These are phyloP conservation scores for Tribolium freemani DNA, from an alignment of 2,888 invertebrate genomes.

Conservation along the genomic window DNA sequence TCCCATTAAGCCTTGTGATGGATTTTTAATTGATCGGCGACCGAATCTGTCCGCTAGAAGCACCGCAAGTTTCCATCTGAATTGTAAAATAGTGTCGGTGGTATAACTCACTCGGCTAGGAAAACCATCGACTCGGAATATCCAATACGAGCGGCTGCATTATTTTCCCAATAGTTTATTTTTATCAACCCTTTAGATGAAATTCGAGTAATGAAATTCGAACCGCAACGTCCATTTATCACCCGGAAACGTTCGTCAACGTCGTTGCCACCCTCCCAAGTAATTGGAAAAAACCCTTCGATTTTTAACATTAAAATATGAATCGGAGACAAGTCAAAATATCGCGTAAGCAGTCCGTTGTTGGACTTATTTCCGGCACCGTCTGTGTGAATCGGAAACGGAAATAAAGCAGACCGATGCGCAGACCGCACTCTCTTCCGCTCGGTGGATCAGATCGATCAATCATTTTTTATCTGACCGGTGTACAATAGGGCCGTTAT, in stretches of 20 bases:
- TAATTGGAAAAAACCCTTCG: neutral
- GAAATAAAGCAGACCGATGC: conserved; percentile 43
- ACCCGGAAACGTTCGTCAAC: conserved; percentile 35
- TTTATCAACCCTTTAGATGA: conserved; percentile 39
- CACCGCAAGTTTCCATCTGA: conserved; percentile 39
- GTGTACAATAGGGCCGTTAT: neutral
- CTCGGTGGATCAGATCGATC: conserved; percentile 38
- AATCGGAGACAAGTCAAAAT: neutral
- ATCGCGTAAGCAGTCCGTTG: conserved; percentile 29
- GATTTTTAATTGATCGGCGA: conserved; percentile 27
- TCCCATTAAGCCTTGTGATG: conserved; percentile 24
- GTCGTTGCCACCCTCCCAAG: conserved; percentile 6
- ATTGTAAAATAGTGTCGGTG: conserved; percentile 49
- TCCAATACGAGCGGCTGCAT: conserved; percentile 43
- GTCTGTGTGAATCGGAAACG: conserved; percentile 43
- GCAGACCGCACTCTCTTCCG: conserved; percentile 40
- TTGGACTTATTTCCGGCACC: conserved; percentile 39
- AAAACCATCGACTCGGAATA: conserved; percentile 45
- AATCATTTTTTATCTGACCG: conserved; percentile 39
- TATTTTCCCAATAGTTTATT: conserved; percentile 42
- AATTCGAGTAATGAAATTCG: conserved; percentile 37
- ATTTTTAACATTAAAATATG: neutral
- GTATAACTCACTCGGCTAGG: conserved; percentile 45
- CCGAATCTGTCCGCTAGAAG: conserved; percentile 1
- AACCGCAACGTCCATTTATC: conserved; percentile 34